Percentiles rank a stretch among this genome's conserved stretches.
These are phyloP conservation scores for Rhinogobius similis DNA, from an alignment of 2,113 vertebrate species.

Conservation along the genomic window DNA sequence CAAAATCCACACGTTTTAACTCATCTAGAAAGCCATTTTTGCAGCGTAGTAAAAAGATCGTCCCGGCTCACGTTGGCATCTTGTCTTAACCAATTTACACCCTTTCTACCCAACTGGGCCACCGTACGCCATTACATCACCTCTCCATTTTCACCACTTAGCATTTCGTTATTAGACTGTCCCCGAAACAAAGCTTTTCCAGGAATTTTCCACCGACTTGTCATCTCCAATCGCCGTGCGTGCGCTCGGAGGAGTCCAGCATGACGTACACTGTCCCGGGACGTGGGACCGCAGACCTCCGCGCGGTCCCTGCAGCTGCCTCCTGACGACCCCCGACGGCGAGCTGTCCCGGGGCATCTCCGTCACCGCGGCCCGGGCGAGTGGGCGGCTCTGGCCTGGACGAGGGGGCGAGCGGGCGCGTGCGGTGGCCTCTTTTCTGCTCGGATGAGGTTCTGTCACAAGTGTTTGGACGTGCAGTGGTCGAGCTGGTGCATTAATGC, in stretches of 20 bases:
- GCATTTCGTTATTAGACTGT: neutral
- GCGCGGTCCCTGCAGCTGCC: constrained; percentile 56
- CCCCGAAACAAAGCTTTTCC: neutral
- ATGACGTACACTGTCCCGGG: constrained; percentile 7
- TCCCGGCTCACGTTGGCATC: neutral
- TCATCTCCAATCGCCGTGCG: neutral
- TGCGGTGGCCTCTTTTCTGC: constrained; percentile 71
- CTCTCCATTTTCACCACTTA: neutral
- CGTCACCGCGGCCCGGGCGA: constrained; percentile 47
- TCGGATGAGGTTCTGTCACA: constrained; percentile 75
- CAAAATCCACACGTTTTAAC: no score
- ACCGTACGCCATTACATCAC: constrained; percentile 4
- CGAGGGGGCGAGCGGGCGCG: constrained; percentile 36
- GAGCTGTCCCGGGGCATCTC: constrained; percentile 79
- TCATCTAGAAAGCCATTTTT: no score
- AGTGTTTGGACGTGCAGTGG: constrained; percentile 57
- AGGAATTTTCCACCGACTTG: neutral
- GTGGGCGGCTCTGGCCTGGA: no score
- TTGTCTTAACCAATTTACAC: neutral
- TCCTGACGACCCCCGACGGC: constrained; percentile 73
- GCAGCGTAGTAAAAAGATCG: no score
- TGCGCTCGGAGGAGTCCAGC: neutral
- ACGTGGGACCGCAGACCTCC: constrained; percentile 43
- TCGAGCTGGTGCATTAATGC: constrained; percentile 34
- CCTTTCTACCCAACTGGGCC: neutral